These are phyloP conservation scores for Rhamphomyia laevipes DNA, from an alignment of 2,888 invertebrate species.

Conservation along the genomic window DNA sequence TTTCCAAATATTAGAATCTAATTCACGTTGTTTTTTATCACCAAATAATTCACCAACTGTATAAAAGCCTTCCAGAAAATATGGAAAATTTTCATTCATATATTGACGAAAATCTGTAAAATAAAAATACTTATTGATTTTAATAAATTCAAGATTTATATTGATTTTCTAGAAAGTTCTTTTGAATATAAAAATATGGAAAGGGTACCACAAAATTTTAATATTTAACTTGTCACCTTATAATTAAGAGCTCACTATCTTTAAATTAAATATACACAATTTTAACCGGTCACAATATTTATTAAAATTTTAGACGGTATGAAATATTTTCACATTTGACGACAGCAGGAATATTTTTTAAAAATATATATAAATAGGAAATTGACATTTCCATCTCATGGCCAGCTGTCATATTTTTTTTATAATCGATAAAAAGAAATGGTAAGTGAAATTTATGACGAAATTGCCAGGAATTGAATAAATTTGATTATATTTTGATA, in stretches of 20 bases:
- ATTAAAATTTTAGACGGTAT: too few species aligned
- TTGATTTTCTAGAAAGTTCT: neutral
- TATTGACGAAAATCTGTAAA: slow-evolving; percentile 58
- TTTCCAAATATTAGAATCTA: slow-evolving; percentile 46
- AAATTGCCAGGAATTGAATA: neutral
- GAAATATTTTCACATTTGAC: too few species aligned
- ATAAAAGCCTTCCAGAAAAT: slow-evolving; percentile 57
- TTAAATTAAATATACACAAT: too few species aligned
- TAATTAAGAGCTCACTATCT: too few species aligned
- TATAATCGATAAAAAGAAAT: slow-evolving; percentile 1
- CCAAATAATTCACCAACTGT: slow-evolving; percentile 51
- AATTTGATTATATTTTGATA: neutral
- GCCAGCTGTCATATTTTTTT: slow-evolving; percentile 3
- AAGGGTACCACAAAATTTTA: too few species aligned
- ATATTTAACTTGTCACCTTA: too few species aligned
- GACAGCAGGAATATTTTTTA: too few species aligned
- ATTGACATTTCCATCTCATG: neutral
- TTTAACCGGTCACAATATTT: too few species aligned
- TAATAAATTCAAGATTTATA: neutral
- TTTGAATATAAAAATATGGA: neutral
- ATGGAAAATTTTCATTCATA: slow-evolving; percentile 53
- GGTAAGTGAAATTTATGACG: neutral
- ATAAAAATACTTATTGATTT: slow-evolving; percentile 7
- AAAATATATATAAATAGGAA: too few species aligned
- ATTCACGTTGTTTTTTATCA: slow-evolving; percentile 38